A percentile compares a stretch with the other conserved stretches of the same genome.
Evolutionary conservation across 37 sponge, comb jelly and placozoan species (phyloP).

Genomic region (Beroe forskalii): DNA sequence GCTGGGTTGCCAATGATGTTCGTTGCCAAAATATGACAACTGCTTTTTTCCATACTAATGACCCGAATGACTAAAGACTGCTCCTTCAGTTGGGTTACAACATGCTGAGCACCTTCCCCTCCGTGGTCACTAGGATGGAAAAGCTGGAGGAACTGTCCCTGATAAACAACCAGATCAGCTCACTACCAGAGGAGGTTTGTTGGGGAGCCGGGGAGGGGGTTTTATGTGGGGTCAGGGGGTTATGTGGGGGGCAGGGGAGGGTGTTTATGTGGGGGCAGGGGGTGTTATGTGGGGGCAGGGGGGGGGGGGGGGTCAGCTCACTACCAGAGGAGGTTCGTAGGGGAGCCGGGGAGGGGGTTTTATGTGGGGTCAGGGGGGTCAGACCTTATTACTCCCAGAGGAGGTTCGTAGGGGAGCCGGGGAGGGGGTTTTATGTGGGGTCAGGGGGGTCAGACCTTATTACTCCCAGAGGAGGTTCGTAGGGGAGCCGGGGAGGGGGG

Average conservation of each 20-base stretch:
- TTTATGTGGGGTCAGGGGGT: not conserved
- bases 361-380: not conserved
- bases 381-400: conserved; percentile 38
- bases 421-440: not conserved
- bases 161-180: conserved; percentile 54
- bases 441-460: too few relatives aligned
- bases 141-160: conserved; percentile 61
- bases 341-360: not conserved
- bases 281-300: too few relatives aligned
- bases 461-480: conserved; percentile 60
- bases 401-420: not conserved
- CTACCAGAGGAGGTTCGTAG: conserved; percentile 64
- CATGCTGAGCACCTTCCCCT: conserved; percentile 3
- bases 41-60: too few relatives aligned
- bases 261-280: not conserved
- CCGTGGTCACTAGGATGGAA: conserved; percentile 47
- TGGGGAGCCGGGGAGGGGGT: not conserved
- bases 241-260: not conserved
- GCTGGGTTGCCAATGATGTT: too few relatives aligned
- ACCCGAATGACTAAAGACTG: too few relatives aligned
- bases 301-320: conserved; percentile 19
- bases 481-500: not conserved
- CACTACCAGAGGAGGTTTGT: conserved; percentile 59
- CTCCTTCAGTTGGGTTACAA: conserved; percentile 54
- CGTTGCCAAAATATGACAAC: too few relatives aligned